Conservation (phyloP, 2,888 invertebrate species). For the Drosophila sordidula region DNA sequence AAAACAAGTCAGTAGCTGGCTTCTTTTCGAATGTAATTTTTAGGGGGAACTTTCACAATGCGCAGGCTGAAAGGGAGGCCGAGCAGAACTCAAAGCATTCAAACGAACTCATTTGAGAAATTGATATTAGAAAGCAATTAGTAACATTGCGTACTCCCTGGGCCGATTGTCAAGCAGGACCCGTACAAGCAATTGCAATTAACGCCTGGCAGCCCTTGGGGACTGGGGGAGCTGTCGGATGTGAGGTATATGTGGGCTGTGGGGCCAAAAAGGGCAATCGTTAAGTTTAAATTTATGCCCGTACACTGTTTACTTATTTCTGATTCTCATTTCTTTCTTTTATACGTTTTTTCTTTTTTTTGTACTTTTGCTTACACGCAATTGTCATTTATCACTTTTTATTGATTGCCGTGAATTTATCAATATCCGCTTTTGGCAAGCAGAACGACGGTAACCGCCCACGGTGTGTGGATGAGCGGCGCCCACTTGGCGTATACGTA, state of each 20-base stretch:
- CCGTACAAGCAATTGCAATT: constrained; percentile 52
- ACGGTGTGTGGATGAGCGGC: constrained; percentile 43
- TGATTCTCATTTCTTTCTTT: constrained; percentile 46
- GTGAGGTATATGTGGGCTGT: background rate
- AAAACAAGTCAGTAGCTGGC: background rate
- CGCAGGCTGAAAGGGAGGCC: constrained; percentile 34
- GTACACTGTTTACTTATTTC: constrained; percentile 63
- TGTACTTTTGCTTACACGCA: constrained; percentile 63
- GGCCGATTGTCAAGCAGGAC: constrained; percentile 13
- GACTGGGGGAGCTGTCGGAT: background rate
- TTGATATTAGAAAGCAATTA: constrained; percentile 74
- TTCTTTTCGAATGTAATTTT: background rate
- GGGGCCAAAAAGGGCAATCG: constrained; percentile 31
- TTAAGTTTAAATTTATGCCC: constrained; percentile 71
- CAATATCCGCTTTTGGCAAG: constrained; percentile 75
- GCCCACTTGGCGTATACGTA: constrained; percentile 65
- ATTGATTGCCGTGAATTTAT: constrained; percentile 79
- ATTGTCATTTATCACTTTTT: constrained; percentile 80
- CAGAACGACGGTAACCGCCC: constrained; percentile 51
- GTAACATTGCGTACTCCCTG: constrained; percentile 35
- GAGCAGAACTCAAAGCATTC: constrained; percentile 48
- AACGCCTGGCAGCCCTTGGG: constrained; percentile 41
- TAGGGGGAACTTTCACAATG: constrained; percentile 24
- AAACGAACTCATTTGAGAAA: constrained; percentile 71
- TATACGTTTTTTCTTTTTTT: constrained; percentile 24